phyloP scores from a whole-genome alignment of 2,888 invertebrate genomes.

The Panorpa germanica region DNA sequence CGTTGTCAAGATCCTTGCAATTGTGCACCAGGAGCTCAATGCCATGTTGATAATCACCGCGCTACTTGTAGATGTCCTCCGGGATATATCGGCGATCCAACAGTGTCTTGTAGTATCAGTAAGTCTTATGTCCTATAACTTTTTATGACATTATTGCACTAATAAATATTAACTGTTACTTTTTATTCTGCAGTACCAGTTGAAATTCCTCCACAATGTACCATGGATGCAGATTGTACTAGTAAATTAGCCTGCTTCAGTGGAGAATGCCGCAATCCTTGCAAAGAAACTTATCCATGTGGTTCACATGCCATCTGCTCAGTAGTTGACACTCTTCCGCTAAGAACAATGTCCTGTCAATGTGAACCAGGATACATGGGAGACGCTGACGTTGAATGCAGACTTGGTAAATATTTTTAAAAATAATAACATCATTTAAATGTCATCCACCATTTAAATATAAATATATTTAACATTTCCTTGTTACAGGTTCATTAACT shows the following conservation, averaged over 20 bases:
- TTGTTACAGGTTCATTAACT: constrained; percentile 4
- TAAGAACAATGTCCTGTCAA: constrained; percentile 74
- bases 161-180: constrained; percentile 1
- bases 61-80: constrained; percentile 68
- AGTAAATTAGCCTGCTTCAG: constrained; percentile 67
- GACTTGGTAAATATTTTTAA: constrained; percentile 38
- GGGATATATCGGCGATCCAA: constrained; percentile 63
- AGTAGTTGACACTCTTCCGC: constrained; percentile 69
- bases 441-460: constrained; percentile 8
- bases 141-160: constrained; percentile 1
- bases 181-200: constrained; percentile 24
- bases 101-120: constrained; percentile 42
- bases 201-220: constrained; percentile 41
- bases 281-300: constrained; percentile 56
- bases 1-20: constrained; percentile 71
- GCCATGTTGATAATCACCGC: constrained; percentile 55
- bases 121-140: constrained; percentile 13
- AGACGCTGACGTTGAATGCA: constrained; percentile 71
- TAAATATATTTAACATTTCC: constrained; percentile 8
- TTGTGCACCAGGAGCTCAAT: constrained; percentile 60
- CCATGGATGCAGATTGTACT: constrained; percentile 68
- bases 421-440: constrained; percentile 7
- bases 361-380: constrained; percentile 69
- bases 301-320: constrained; percentile 64
- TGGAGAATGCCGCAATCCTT: constrained; percentile 64